Evolutionary conservation across 2,113 vertebrate genomes (phyloP).

Genomic region (Prochilodus magdalenae): DNA sequence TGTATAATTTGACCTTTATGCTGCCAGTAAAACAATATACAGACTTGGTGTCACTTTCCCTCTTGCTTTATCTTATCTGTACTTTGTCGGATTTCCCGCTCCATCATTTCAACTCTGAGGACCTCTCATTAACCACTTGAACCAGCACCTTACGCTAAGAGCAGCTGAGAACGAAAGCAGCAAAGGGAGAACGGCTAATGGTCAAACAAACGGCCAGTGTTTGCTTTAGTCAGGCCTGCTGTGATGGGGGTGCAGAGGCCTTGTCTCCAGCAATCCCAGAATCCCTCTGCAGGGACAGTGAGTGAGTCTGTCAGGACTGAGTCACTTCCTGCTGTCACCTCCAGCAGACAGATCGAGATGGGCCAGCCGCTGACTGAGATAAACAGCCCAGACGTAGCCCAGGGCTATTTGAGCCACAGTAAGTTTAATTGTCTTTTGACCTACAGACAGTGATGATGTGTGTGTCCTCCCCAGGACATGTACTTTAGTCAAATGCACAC

Average conservation of each 20-base stretch:
- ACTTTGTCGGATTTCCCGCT: background rate
- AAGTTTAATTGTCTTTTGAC: conserved; percentile 51
- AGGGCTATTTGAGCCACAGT: conserved; percentile 25
- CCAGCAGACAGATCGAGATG: conserved; percentile 26
- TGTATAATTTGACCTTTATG: too few species aligned
- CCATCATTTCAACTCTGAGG: background rate
- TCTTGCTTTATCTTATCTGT: background rate
- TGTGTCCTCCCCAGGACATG: conserved; percentile 18
- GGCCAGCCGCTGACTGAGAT: conserved; percentile 33
- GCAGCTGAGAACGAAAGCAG: background rate
- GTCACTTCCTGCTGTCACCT: conserved; percentile 34
- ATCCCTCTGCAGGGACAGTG: background rate
- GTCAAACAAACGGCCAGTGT: conserved; percentile 13
- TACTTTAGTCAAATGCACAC: conserved; percentile 15
- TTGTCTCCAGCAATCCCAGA: conserved; percentile 27
- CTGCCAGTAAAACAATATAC: too few species aligned
- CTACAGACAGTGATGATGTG: conserved; percentile 23
- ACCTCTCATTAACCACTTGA: background rate
- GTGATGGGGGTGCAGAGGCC: conserved; percentile 5
- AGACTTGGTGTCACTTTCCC: too few species aligned
- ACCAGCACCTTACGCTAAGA: background rate
- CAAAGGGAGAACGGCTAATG: background rate
- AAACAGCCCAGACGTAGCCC: conserved; percentile 36
- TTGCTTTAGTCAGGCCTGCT: conserved; percentile 37
- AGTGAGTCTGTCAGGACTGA: conserved; percentile 32